These are phyloP conservation scores for Chrysaora quinquecirrha DNA, from an alignment of 30 jellyfish, hydroid and myxozoan genomes.

Conservation along the genomic window DNA sequence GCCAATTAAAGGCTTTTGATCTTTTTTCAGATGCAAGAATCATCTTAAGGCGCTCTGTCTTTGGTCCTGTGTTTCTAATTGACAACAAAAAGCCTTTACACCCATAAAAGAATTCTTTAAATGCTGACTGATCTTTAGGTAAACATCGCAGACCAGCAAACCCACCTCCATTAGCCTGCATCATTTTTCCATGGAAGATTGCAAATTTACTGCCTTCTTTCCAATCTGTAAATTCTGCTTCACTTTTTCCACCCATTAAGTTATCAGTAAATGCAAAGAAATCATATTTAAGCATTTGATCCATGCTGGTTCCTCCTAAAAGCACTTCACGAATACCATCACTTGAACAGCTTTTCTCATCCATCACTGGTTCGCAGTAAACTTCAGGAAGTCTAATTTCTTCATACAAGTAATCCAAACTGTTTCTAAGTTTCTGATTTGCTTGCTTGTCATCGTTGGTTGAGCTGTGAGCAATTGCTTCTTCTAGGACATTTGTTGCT, in stretches of 20 bases:
- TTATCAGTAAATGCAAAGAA: slow-evolving; percentile 22
- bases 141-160: too few species aligned
- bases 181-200: slow-evolving; percentile 58
- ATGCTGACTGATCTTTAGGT: too few species aligned
- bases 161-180: slow-evolving; percentile 14
- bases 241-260: slow-evolving; percentile 56
- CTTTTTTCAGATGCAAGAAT: too few species aligned
- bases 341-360: neutral
- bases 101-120: too few species aligned
- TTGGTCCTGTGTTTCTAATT: too few species aligned
- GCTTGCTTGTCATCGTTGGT: slow-evolving; percentile 25
- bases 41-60: too few species aligned
- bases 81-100: too few species aligned
- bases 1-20: too few species aligned
- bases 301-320: slow-evolving; percentile 28
- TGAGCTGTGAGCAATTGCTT: slow-evolving; percentile 18
- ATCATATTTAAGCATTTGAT: slow-evolving; percentile 12
- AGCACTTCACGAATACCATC: slow-evolving; percentile 2
- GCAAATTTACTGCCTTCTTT: slow-evolving; percentile 11
- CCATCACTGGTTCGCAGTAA: slow-evolving; percentile 13
- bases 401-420: slow-evolving; percentile 55
- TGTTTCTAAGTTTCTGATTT: slow-evolving; percentile 9
- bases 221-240: slow-evolving; percentile 13
- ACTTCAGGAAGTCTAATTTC: slow-evolving; percentile 75
- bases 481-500: slow-evolving; percentile 12